Percentiles rank a stretch among this genome's conserved stretches.
Evolutionary conservation across 2,797 vertebrate species (phyloP).

Genomic region (Helicolenus hilgendorfi): DNA sequence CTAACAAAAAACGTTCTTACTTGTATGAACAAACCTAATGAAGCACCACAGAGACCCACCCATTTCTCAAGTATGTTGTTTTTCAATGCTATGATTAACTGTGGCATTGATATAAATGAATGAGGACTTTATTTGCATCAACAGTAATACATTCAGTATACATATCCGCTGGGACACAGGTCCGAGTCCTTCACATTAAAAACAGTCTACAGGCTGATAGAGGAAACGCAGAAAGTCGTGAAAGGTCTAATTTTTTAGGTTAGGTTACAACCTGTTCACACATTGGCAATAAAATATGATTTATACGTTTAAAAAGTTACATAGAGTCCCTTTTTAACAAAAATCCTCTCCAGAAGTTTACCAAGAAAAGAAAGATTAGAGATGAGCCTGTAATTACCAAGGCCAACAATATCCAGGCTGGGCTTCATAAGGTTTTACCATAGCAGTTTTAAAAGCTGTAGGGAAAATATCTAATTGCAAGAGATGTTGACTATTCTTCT

Average conservation of each 20-base stretch:
- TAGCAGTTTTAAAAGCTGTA: not conserved
- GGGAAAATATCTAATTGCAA: not conserved
- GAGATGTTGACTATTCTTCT: not conserved
- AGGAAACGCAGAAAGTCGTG: too few relatives aligned
- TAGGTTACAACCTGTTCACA: too few relatives aligned
- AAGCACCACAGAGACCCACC: not conserved
- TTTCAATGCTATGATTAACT: not conserved
- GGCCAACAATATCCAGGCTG: not conserved
- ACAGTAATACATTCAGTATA: too few relatives aligned
- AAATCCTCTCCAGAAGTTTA: not conserved
- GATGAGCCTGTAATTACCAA: not conserved
- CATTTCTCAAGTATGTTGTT: not conserved
- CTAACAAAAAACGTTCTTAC: not conserved
- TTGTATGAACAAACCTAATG: not conserved
- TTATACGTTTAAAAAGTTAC: too few relatives aligned
- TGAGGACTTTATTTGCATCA: too few relatives aligned
- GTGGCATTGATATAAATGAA: not conserved
- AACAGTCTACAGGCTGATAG: too few relatives aligned
- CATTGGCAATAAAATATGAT: too few relatives aligned
- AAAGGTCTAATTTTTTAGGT: too few relatives aligned
- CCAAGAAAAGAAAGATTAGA: not conserved
- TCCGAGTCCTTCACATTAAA: too few relatives aligned
- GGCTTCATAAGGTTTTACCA: not conserved
- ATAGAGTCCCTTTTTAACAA: not conserved
- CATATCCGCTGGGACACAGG: too few relatives aligned